phyloP scores from a whole-genome alignment of 2,888 invertebrate genomes.

The Polymixis lichenea region DNA sequence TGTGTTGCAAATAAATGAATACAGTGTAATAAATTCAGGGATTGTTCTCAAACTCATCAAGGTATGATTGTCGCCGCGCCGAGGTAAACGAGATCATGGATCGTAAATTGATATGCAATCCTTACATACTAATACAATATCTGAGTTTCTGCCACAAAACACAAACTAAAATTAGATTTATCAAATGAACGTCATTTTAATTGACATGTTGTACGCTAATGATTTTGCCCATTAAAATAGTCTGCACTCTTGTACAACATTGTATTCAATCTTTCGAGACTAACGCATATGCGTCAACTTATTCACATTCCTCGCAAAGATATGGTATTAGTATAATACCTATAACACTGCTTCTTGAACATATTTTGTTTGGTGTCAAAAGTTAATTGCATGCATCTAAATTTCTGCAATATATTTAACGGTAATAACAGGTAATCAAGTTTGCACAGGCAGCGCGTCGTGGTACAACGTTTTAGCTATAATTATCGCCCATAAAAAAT shows the following conservation, averaged over 20 bases:
- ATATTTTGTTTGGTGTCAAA: constrained; percentile 47
- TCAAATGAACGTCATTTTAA: constrained; percentile 49
- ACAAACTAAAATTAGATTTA: constrained; percentile 48
- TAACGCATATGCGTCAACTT: constrained; percentile 27
- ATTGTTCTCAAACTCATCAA: constrained; percentile 53
- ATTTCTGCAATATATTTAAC: constrained; percentile 29
- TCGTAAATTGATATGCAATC: constrained; percentile 50
- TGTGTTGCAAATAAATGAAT: constrained; percentile 21
- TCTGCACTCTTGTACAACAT: constrained; percentile 43
- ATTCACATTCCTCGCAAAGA: constrained; percentile 29
- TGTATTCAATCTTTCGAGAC: constrained; percentile 51
- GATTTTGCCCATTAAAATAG: constrained; percentile 57
- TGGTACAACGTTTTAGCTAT: constrained; percentile 32
- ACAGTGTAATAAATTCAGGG: constrained; percentile 36
- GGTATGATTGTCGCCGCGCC: constrained; percentile 37
- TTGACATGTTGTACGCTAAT: constrained; percentile 50
- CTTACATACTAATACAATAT: constrained; percentile 21
- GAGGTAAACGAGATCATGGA: constrained; percentile 37
- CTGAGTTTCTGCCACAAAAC: constrained; percentile 35
- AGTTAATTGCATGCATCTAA: constrained; percentile 38
- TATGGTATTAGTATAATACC: constrained; percentile 26
- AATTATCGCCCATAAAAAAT: constrained; percentile 56
- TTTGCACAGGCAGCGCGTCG: constrained; percentile 24
- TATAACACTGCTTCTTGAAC: constrained; percentile 4
- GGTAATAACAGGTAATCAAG: constrained; percentile 41